Base-by-base conservation (phyloP, 2,888 invertebrate species). In the Tinea pellionella region DNA sequence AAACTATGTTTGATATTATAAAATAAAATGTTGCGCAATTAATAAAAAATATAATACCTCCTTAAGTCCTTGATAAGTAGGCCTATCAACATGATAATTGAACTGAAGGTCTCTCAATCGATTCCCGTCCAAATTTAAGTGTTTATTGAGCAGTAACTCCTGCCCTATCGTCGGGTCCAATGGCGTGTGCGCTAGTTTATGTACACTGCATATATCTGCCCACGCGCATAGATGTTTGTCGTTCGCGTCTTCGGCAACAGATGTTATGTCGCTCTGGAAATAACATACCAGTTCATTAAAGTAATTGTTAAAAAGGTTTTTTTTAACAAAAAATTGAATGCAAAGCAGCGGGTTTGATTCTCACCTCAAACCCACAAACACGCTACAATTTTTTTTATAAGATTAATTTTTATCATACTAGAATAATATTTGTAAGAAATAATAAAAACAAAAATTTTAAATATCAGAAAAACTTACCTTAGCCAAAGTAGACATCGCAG, bases 141-240 rank as follows among this genome's bases (percentile, higher is more conserved):
- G 93, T 70, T 93, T 93, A 76, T 95, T 93, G 69, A 93, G 91
- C 63, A 97, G 88, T 66, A 94, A 88, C 73, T 97, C 96, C 65
- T 92, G 90, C 67, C 94, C 93, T 72, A 97, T 92, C 72, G 94
- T 95, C 0, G 97, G 97, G 63, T 95, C 95, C 0, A 97, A 88
- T 0, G 97, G 97, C 16, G 96, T 94, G 83, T 96, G 96, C 64
- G 89, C 82, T 29, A 97, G 91, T 53, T 89, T 88, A 76, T 94
- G 92, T 63, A 86, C 84, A 64, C 92, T 89, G 74, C 97, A 97
- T 29, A 94, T 91, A 71, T 94, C 93, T 0, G 96, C 96, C 97
- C 97, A 97, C 15, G 96, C 96, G 0, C 90, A 91, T 84, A 97
- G 90, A 77, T 97, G 97, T 74, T 96, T 96, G 79, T 97, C 97